These are phyloP conservation scores for Megalops atlanticus DNA, from an alignment of 2,113 vertebrate species.

Conservation along the genomic window DNA sequence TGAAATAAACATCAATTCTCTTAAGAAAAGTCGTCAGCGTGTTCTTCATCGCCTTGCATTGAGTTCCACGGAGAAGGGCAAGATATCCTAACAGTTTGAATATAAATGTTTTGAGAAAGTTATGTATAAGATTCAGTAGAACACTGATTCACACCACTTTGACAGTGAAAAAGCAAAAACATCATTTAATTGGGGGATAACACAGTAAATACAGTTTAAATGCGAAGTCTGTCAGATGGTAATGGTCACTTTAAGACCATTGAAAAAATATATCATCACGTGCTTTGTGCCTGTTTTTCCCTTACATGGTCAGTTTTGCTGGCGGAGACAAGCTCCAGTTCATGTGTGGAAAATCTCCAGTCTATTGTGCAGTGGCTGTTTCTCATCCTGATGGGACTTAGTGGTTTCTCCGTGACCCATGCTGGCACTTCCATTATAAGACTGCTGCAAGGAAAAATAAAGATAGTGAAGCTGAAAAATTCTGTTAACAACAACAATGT, in stretches of 20 bases:
- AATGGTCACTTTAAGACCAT: not conserved
- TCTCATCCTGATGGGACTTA: conserved; percentile 21
- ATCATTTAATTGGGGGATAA: not conserved
- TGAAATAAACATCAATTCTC: too few species aligned
- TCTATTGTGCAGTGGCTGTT: conserved; percentile 5
- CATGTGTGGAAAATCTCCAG: not conserved
- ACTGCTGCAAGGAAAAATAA: conserved; percentile 3
- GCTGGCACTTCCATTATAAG: conserved; percentile 2
- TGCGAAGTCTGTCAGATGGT: not conserved
- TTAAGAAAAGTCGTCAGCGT: too few species aligned
- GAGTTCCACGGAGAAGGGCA: too few species aligned
- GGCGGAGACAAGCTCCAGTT: conserved; percentile 14
- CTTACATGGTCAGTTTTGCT: not conserved
- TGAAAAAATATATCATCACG: not conserved
- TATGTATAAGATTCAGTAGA: too few species aligned
- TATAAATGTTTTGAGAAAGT: too few species aligned
- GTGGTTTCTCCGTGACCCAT: conserved; percentile 4
- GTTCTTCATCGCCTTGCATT: too few species aligned
- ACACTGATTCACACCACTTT: too few species aligned
- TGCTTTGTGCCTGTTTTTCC: not conserved
- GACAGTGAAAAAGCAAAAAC: too few species aligned
- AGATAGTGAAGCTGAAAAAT: not conserved
- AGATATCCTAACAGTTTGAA: too few species aligned
- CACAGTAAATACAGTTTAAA: too few species aligned
- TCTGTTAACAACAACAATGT: not conserved